Evolutionary conservation across 2,888 invertebrate genomes (phyloP).

Genomic region (Anaspis maculata): DNA sequence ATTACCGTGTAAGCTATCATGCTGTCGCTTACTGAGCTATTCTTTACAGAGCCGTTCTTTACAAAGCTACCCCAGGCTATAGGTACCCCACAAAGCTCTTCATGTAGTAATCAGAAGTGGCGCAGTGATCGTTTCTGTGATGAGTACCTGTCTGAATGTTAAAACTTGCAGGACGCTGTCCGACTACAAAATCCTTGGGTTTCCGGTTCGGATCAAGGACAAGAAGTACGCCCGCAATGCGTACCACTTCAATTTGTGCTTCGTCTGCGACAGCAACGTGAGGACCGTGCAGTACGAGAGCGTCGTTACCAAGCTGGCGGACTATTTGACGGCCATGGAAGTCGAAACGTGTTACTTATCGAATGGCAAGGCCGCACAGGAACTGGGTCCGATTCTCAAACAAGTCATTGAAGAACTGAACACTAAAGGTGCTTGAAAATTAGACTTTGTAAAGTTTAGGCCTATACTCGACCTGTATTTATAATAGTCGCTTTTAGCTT

Average conservation of each 20-base stretch:
- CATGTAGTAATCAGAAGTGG: background rate
- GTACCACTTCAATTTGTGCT: conserved; percentile 92
- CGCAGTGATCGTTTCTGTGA: background rate
- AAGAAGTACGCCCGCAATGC: conserved; percentile 87
- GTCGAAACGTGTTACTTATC: conserved; percentile 81
- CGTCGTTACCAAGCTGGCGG: conserved; percentile 87
- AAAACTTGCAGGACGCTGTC: conserved; percentile 51
- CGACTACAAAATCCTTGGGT: conserved; percentile 85
- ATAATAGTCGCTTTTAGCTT: too few species aligned
- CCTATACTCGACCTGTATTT: too few species aligned
- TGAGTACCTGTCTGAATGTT: too few species aligned
- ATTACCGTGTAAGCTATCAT: conserved; percentile 72
- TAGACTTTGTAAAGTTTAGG: too few species aligned
- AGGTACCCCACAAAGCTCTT: background rate
- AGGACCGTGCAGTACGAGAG: conserved; percentile 89
- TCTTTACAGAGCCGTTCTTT: background rate
- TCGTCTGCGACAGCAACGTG: conserved; percentile 85
- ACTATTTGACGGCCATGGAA: conserved; percentile 84
- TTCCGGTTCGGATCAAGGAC: conserved; percentile 83
- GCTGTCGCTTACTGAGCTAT: background rate
- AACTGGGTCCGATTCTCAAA: conserved; percentile 66
- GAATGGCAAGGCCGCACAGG: conserved; percentile 51
- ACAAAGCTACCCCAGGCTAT: too few species aligned
- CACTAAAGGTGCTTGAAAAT: too few species aligned
- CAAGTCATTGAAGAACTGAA: conserved; percentile 78